Evolutionary conservation across 2,888 invertebrate genomes (phyloP), one percentile per base, ranked within the genome.

Genomic region (Pasiphila rectangulata): DNA sequence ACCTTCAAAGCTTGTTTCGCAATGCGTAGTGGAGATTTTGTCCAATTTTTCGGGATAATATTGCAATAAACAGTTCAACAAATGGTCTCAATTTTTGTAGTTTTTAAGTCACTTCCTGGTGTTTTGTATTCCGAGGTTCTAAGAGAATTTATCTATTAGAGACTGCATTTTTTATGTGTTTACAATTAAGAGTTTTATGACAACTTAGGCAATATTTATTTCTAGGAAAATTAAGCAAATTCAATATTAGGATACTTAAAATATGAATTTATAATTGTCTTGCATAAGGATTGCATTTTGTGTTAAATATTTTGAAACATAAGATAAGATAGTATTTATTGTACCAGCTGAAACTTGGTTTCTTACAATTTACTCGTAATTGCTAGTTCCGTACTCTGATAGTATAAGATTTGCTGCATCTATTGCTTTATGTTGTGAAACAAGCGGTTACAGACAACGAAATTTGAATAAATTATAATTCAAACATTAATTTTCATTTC

Each of bases 161-260:
- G 75, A 76, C 81, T 81, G 78, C 70, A 66, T 68, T 56, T 5
- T 41, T 67, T 72, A 69, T 60, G 66, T 71, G 62, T 70, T 68
- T 67, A 69, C 63, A 70, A 63, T 53, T 64, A 67, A 69, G 67
- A 73, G 70, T 67, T 67, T 69, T 70, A 67, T 59, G 69, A 65
- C 72, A 72, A 72, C 66, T 67, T 76, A 77, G 74, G 69, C 73
- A 61, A 72, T 81, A 79, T 81, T 78, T 77, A 80, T 76, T 75
- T 73, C 66, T 59, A 67, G 51, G 69, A 68, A 68, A 61, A 68
- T 70, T 72, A 72, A 67, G 64, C 63, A 63, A 65, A 63, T 69
- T 65, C 51, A 50, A 50, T 63, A 67, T 67, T 72, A 76, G 68
- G 66, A 63, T n/a, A n/a, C 32, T 3, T 67, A 67, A 54, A 52